phyloP scores from a whole-genome alignment of 2,797 vertebrate genomes.

The Sebastes alutus region DNA sequence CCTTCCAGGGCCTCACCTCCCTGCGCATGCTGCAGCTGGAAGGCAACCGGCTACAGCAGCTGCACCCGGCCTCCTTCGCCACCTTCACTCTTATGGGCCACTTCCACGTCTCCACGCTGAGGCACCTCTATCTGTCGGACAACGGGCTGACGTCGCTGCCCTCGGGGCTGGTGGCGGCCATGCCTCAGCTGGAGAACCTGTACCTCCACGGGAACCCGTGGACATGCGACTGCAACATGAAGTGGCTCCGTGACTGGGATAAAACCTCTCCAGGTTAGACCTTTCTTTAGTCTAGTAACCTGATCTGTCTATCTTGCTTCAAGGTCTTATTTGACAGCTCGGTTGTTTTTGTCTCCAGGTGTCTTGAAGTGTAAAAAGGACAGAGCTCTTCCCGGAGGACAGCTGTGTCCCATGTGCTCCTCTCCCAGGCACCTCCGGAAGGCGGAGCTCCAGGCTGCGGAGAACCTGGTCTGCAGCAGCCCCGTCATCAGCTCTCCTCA shows the following conservation, averaged over 20 bases:
- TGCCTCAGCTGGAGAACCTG: slow-evolving; percentile 90
- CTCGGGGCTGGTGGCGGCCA: slow-evolving; percentile 69
- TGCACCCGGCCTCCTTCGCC: slow-evolving; percentile 89
- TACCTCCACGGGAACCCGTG: slow-evolving; percentile 93
- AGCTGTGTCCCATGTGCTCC: slow-evolving; percentile 87
- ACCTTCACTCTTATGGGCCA: slow-evolving; percentile 86
- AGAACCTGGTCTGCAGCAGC: slow-evolving; percentile 80
- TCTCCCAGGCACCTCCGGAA: slow-evolving; percentile 78
- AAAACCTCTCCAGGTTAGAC: slow-evolving; percentile 81
- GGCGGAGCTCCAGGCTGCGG: slow-evolving; percentile 80
- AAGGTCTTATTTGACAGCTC: background rate
- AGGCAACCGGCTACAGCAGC: slow-evolving; percentile 89
- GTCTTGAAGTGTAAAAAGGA: slow-evolving; percentile 95
- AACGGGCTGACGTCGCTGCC: slow-evolving; percentile 86
- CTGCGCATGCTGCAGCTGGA: slow-evolving; percentile 91
- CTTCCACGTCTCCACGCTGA: slow-evolving; percentile 90
- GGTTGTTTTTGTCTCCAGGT: slow-evolving; percentile 69
- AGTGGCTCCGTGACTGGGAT: slow-evolving; percentile 86
- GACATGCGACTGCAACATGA: slow-evolving; percentile 90
- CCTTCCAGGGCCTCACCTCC: slow-evolving; percentile 89
- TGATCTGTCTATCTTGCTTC: background rate
- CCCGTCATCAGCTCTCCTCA: slow-evolving; percentile 83
- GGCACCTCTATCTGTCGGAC: slow-evolving; percentile 91
- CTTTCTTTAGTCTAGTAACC: background rate
- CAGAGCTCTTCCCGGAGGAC: slow-evolving; percentile 84